Percentiles rank a stretch among this genome's conserved stretches.
Evolutionary conservation across 2,888 invertebrate species (phyloP).

Genomic region (Brenthis hecate): DNA sequence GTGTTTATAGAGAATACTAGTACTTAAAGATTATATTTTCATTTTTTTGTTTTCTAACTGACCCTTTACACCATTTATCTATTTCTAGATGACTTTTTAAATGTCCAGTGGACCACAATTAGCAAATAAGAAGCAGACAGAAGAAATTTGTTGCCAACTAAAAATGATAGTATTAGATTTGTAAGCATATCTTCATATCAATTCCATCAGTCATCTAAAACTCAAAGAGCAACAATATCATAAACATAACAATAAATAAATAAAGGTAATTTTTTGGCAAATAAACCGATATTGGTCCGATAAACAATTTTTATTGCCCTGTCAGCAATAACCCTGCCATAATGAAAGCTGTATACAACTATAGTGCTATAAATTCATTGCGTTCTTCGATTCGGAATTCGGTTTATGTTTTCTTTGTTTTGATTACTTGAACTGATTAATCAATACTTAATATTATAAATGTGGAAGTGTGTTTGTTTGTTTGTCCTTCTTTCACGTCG

Average conservation of each 20-base stretch:
- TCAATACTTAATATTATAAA: too few species aligned
- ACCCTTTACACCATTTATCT: too few species aligned
- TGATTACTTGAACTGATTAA: not conserved
- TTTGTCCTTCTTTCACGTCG: too few species aligned
- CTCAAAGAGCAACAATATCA: constrained; percentile 26
- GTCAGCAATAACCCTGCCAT: constrained; percentile 40
- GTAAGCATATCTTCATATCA: not conserved
- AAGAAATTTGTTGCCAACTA: too few species aligned
- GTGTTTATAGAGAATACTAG: too few species aligned
- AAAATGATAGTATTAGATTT: too few species aligned
- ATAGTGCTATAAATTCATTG: constrained; percentile 25
- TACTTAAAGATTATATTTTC: too few species aligned
- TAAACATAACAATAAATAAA: constrained; percentile 35
- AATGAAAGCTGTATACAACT: constrained; percentile 34
- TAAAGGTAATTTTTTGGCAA: constrained; percentile 38
- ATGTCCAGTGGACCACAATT: too few species aligned
- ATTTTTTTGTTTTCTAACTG: too few species aligned
- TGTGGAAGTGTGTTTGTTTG: too few species aligned
- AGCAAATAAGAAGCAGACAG: too few species aligned
- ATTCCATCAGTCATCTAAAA: constrained; percentile 24
- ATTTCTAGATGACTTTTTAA: too few species aligned
- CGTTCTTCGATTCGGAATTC: not conserved
- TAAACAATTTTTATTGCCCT: constrained; percentile 45
- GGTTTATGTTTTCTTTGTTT: constrained; percentile 5
- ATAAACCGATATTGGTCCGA: constrained; percentile 45